phyloP scores from a whole-genome alignment of 2,113 vertebrate genomes.

The Jaculus jaculus region DNA sequence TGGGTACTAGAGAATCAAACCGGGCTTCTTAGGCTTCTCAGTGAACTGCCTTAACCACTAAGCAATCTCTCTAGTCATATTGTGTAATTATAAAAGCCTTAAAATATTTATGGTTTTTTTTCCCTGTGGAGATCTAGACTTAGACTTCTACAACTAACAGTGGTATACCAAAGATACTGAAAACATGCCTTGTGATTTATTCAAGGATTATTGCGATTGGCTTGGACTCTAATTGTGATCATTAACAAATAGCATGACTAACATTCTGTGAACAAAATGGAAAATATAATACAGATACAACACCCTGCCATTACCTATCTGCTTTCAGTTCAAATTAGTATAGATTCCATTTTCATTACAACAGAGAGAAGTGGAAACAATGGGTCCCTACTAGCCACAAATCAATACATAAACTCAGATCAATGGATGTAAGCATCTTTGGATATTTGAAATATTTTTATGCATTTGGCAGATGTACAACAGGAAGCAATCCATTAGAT shows the following conservation, averaged over 20 bases:
- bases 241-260: conserved; percentile 44
- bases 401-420: conserved; percentile 71
- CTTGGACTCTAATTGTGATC: not conserved
- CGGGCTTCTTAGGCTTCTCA: too few species aligned
- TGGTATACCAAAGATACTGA: not conserved
- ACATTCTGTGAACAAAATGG: conserved; percentile 36
- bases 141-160: not conserved
- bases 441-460: conserved; percentile 75
- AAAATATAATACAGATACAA: not conserved
- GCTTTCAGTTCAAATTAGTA: conserved; percentile 54
- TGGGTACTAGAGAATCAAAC: too few species aligned
- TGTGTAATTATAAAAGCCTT: not conserved
- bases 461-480: conserved; percentile 73
- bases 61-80: too few species aligned
- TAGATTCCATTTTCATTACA: conserved; percentile 46
- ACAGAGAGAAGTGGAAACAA: conserved; percentile 60
- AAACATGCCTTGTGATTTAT: conserved; percentile 34
- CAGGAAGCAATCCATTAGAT: conserved; percentile 78
- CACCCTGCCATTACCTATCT: conserved; percentile 24
- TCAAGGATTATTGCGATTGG: not conserved
- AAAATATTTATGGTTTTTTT: conserved; percentile 51
- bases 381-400: conserved; percentile 63
- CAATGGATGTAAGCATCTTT: conserved; percentile 48
- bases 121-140: not conserved
- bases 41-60: too few species aligned